These are phyloP conservation scores for Podabrus alpinus DNA, from an alignment of 2,888 invertebrate genomes.

Conservation along the genomic window DNA sequence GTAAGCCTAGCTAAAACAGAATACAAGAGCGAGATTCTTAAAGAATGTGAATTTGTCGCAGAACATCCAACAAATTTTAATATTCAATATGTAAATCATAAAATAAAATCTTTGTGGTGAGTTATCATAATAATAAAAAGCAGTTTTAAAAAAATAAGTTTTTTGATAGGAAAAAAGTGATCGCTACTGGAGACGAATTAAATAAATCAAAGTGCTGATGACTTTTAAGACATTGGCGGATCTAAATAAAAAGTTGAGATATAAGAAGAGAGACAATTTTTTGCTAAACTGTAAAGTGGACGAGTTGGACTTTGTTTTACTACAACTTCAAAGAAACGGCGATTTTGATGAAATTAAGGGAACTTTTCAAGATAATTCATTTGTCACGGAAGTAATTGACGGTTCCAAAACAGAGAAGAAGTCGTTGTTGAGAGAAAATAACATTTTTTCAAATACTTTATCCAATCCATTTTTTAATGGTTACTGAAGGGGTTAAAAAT, in stretches of 20 bases:
- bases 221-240: background rate
- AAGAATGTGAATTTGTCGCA: background rate
- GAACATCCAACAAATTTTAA: background rate
- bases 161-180: background rate
- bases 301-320: background rate
- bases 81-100: background rate
- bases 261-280: background rate
- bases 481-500: too few relatives aligned
- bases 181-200: background rate
- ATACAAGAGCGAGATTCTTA: background rate
- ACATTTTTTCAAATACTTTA: background rate
- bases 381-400: background rate
- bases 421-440: background rate
- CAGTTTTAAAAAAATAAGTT: background rate
- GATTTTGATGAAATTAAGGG: background rate
- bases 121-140: background rate
- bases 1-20: too few relatives aligned
- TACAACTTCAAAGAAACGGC: background rate
- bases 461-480: too few relatives aligned
- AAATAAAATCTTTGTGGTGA: background rate
- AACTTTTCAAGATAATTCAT: background rate
- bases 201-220: background rate
- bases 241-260: background rate
- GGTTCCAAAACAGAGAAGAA: background rate
- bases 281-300: background rate